Evolutionary conservation across 2,113 vertebrate genomes (phyloP).

Genomic region (Numenius arquata): DNA sequence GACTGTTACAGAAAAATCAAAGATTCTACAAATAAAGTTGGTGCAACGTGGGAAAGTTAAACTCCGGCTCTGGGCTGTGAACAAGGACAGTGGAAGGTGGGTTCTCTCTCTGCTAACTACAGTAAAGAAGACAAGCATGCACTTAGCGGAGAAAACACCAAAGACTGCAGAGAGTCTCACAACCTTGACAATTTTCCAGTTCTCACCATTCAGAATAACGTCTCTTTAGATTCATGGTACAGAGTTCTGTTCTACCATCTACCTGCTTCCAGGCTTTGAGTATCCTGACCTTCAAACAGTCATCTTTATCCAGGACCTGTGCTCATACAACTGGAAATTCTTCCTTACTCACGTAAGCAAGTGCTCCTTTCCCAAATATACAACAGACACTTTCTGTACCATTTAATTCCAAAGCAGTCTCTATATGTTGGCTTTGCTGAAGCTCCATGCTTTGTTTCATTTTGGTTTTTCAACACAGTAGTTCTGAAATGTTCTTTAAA

Average conservation of each 20-base stretch:
- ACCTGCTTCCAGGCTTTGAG: neutral
- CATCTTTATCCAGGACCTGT: neutral
- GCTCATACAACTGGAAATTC: neutral
- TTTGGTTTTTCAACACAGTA: neutral
- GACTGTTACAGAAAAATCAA: neutral
- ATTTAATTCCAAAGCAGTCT: neutral
- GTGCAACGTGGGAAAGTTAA: neutral
- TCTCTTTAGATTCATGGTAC: neutral
- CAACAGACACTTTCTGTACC: neutral
- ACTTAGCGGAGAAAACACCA: neutral
- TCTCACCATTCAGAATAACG: neutral
- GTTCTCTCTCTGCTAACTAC: neutral
- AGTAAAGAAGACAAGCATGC: neutral
- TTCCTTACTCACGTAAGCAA: neutral
- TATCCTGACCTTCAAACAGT: neutral
- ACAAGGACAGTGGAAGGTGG: neutral
- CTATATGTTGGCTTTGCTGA: neutral
- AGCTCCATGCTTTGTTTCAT: neutral
- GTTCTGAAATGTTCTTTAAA: neutral
- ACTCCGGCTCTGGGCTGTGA: neutral
- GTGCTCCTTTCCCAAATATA: neutral
- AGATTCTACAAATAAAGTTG: neutral
- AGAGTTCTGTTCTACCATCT: neutral
- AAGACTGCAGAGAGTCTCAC: neutral
- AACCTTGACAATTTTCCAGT: neutral